These are phyloP conservation scores for Cercopithecus mona DNA, from an alignment of 2,113 vertebrate species.

Conservation along the genomic window DNA sequence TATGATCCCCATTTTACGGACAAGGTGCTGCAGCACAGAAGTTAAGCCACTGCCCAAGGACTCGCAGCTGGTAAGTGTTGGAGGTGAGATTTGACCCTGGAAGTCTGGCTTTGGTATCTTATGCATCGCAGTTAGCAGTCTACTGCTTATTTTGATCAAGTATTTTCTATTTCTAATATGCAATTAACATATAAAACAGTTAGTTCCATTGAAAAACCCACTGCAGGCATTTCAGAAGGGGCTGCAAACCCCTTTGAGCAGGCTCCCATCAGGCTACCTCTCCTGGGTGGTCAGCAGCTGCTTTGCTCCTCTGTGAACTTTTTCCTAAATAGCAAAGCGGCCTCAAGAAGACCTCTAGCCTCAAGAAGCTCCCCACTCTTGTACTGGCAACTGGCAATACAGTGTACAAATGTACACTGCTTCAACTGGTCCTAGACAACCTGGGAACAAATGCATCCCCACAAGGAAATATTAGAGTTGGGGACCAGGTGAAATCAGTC, in stretches of 20 bases:
- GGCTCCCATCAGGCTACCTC: neutral
- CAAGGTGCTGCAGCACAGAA: neutral
- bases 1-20: neutral
- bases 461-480: neutral
- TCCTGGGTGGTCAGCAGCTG: neutral
- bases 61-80: neutral
- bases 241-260: neutral
- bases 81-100: neutral
- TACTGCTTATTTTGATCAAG: constrained; percentile 3
- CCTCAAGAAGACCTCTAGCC: neutral
- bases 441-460: neutral
- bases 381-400: neutral
- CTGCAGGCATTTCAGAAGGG: neutral
- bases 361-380: neutral
- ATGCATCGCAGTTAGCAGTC: neutral
- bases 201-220: neutral
- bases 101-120: neutral
- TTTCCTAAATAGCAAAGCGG: neutral
- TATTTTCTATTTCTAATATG: neutral
- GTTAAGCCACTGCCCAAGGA: neutral
- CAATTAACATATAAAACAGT: neutral
- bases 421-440: neutral
- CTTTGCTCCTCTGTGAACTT: neutral
- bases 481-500: neutral
- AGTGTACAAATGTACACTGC: neutral